Conservation (phyloP, 2,888 invertebrate species). For the Notocelia uddmanniana region DNA sequence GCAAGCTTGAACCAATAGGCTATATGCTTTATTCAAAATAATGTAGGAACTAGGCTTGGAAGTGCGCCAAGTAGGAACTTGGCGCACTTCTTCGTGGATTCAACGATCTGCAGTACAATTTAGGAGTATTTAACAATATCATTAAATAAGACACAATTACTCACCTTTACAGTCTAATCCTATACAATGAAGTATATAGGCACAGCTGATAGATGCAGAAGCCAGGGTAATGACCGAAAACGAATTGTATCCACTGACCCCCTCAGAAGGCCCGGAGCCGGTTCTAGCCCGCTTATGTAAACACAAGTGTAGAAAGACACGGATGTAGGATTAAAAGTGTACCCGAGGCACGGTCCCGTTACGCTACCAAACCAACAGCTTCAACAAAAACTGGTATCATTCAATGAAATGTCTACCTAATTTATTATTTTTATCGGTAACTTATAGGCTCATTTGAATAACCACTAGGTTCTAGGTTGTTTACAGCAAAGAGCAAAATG, state of each 20-base stretch:
- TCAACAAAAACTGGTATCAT: constrained; percentile 44
- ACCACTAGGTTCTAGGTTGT: background rate
- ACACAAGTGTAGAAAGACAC: constrained; percentile 46
- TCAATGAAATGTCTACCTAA: constrained; percentile 39
- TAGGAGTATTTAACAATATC: too few species aligned
- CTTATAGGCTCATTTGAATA: constrained; percentile 36
- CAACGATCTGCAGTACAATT: too few species aligned
- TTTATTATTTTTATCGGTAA: constrained; percentile 39
- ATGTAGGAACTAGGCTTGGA: too few species aligned
- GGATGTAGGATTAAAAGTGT: constrained; percentile 46
- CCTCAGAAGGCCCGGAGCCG: constrained; percentile 41
- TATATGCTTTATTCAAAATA: too few species aligned
- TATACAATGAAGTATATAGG: background rate
- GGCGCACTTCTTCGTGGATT: too few species aligned
- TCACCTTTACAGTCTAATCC: constrained; percentile 6
- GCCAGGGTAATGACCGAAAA: constrained; percentile 38
- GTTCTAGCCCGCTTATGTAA: constrained; percentile 44
- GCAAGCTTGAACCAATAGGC: too few species aligned
- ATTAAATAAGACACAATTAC: constrained; percentile 3
- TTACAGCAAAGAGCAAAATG: background rate
- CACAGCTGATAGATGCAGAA: constrained; percentile 33
- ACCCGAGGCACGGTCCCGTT: constrained; percentile 42
- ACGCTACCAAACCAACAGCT: constrained; percentile 25
- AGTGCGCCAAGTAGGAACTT: too few species aligned
- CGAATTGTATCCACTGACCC: constrained; percentile 42